Evolutionary conservation across 2,797 vertebrate genomes (phyloP).

Genomic region (Ctenopoma multispine): DNA sequence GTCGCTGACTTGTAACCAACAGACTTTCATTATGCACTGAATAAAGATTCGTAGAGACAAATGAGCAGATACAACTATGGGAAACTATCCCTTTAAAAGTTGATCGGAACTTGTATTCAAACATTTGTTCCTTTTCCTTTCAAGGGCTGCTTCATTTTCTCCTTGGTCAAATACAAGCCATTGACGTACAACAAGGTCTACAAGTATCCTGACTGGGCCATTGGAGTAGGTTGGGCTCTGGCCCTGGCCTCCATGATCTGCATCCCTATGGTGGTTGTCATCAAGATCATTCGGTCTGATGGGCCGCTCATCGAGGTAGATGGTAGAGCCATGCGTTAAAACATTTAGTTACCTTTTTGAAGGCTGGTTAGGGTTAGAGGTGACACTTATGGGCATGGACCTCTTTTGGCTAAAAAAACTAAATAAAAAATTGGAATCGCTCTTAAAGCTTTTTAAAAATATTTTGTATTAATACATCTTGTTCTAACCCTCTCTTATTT

Average conservation of each 20-base stretch:
- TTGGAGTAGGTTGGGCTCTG: slow-evolving; percentile 94
- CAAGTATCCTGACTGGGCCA: slow-evolving; percentile 93
- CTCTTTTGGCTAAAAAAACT: too few relatives aligned
- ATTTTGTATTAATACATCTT: background rate
- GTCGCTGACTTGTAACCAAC: too few relatives aligned
- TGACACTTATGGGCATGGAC: background rate
- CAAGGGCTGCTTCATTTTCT: slow-evolving; percentile 97
- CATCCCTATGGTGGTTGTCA: slow-evolving; percentile 94
- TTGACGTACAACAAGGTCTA: slow-evolving; percentile 98
- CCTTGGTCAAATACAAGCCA: slow-evolving; percentile 96
- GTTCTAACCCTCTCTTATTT: background rate
- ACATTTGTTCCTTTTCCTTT: background rate
- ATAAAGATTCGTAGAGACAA: background rate
- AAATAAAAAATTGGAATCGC: background rate
- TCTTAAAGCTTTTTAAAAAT: background rate
- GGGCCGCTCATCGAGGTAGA: slow-evolving; percentile 95
- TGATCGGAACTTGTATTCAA: background rate
- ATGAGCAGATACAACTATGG: background rate
- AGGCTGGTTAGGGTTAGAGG: background rate
- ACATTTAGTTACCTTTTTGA: background rate
- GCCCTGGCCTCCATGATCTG: slow-evolving; percentile 97
- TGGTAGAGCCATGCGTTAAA: background rate
- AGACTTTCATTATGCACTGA: too few relatives aligned
- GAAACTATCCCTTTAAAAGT: background rate
- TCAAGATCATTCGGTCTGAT: slow-evolving; percentile 93